phyloP scores from a whole-genome alignment of 2,888 invertebrate genomes.

The Trichopoda pennipes region DNA sequence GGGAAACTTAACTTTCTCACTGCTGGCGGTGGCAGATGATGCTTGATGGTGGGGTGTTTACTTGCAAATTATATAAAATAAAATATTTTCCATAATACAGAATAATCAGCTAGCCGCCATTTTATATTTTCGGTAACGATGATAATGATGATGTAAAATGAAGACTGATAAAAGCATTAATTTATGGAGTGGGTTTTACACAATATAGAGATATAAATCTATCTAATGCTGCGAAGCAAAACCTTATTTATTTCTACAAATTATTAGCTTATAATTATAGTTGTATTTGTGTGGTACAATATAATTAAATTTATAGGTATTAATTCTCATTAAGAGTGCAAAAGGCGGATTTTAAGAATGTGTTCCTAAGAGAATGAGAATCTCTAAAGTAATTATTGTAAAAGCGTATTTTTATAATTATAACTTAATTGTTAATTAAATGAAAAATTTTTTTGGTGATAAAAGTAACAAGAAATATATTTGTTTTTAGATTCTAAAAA shows the following conservation, averaged over 20 bases:
- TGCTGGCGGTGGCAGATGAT: conserved; percentile 28
- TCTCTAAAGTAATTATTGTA: background rate
- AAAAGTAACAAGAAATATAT: no score
- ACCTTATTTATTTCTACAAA: background rate
- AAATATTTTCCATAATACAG: conserved; percentile 15
- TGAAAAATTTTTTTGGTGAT: no score
- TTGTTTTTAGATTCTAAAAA: no score
- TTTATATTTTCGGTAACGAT: conserved; percentile 37
- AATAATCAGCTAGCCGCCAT: conserved; percentile 48
- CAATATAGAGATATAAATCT: conserved; percentile 28
- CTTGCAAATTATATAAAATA: conserved; percentile 10
- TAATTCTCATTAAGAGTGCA: background rate
- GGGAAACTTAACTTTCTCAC: conserved; percentile 45
- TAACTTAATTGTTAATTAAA: no score
- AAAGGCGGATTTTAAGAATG: background rate
- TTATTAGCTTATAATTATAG: background rate
- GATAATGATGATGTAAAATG: conserved; percentile 40
- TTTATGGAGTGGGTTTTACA: background rate
- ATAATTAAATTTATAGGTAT: background rate
- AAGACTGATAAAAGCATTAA: conserved; percentile 27
- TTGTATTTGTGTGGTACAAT: background rate
- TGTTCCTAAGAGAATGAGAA: background rate
- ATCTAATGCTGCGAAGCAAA: conserved; percentile 31
- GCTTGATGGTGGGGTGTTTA: conserved; percentile 15
- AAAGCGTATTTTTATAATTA: background rate